phyloP scores from a whole-genome alignment of 1,140 invertebrate genomes.

The Cydia fagiglandana region DNA sequence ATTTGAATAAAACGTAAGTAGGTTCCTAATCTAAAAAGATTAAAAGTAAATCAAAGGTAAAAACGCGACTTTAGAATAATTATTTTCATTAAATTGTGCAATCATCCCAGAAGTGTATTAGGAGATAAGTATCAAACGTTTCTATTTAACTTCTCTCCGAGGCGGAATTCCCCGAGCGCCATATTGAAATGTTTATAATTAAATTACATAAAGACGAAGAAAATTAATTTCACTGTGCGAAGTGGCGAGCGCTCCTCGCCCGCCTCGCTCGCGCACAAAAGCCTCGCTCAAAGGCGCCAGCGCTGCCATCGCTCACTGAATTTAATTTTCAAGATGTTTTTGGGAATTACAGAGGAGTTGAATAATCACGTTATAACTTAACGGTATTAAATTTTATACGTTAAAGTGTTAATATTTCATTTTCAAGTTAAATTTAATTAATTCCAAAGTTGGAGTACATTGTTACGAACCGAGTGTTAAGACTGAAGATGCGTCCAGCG shows the following conservation, averaged over 20 bases:
- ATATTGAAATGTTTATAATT: conserved; percentile 80
- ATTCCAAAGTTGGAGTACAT: conserved; percentile 68
- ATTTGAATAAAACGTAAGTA: not conserved
- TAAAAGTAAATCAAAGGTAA: conserved; percentile 3
- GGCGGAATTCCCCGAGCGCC: conserved; percentile 73
- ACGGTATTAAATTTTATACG: conserved; percentile 80
- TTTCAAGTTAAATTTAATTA: conserved; percentile 81
- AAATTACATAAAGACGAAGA: conserved; percentile 80
- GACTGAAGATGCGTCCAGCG: conserved; percentile 54
- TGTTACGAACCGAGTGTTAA: conserved; percentile 43
- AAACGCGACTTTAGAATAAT: conserved; percentile 43
- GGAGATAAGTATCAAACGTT: conserved; percentile 78
- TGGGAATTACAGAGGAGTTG: conserved; percentile 74
- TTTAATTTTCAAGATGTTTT: conserved; percentile 77
- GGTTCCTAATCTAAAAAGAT: not conserved
- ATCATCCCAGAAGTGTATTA: conserved; percentile 75
- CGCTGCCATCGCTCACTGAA: conserved; percentile 63
- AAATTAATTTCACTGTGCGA: conserved; percentile 78
- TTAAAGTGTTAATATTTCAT: conserved; percentile 81
- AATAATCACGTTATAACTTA: conserved; percentile 79
- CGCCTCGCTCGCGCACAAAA: conserved; percentile 55
- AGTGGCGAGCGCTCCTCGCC: conserved; percentile 59
- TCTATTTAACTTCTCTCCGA: conserved; percentile 75
- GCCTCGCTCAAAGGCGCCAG: conserved; percentile 62
- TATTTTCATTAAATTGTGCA: conserved; percentile 66